Evolutionary conservation across 1,140 invertebrate genomes (phyloP), one percentile per base, ranked within the genome.

Genomic region (Cyphomyrmex costatus): DNA sequence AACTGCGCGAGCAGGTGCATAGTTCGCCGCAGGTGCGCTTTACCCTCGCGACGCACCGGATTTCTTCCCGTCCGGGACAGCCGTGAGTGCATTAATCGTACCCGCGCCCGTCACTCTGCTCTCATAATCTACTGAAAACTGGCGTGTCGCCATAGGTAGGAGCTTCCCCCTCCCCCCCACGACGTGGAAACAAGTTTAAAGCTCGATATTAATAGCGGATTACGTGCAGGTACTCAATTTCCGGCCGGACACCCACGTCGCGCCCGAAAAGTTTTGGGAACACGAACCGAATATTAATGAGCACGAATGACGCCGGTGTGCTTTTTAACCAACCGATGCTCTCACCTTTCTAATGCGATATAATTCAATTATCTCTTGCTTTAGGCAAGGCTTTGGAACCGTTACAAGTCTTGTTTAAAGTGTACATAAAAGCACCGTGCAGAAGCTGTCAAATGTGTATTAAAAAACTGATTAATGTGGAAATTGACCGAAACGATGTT

Each of bases 161-260:
- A 87, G 49, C 80, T 77, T 71, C 58, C 46, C 33, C 51, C 46
- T 19, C 1, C 42, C 33, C 58, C 53, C 33, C 12, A 49, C 42
- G 87, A 90, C 76, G 88, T 82, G 80, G 86, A 87, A 86, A 88
- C 89, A 90, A 90, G 68, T 90, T 90, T 90, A 90, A 90, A 90
- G 89, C 89, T 90, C 74, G 89, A 90, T 89, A 90, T 90, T 90
- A 90, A 90, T 90, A 90, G 89, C 65, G 88, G 88, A 90, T 90
- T 90, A 90, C 88, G 84, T 68, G 51, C 76, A 66, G 76, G 86
- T 88, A 86, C 86, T 90, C 88, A 90, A 90, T 90, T 90, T 88
- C 86, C 89, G 70, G 58, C n/a, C 71, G 77, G 65, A 49, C 46
- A 61, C 60, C 66, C 66, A 85, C 58, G 78, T 84, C 70, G 73